Evolutionary conservation across 2,888 invertebrate genomes (phyloP).

Genomic region (Beris morrisii): DNA sequence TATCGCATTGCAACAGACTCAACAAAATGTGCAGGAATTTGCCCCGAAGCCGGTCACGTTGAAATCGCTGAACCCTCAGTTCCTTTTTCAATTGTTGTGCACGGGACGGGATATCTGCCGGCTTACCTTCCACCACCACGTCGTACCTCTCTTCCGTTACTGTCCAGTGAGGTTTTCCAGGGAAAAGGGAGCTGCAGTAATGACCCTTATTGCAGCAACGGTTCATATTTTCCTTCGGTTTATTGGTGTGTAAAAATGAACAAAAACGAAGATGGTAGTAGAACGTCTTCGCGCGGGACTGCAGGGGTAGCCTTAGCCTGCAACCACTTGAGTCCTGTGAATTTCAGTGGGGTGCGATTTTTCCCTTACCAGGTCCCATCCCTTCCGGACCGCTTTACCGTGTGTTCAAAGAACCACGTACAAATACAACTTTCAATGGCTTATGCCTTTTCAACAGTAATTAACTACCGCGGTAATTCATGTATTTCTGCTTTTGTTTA

Average conservation of each 20-base stretch:
- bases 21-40: background rate
- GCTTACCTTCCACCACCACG: background rate
- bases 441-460: background rate
- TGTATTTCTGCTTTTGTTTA: slow-evolving; percentile 22
- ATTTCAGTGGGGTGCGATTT: slow-evolving; percentile 9
- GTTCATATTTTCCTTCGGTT: slow-evolving; percentile 3
- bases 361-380: background rate
- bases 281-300: background rate
- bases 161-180: slow-evolving; percentile 2
- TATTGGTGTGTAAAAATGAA: background rate
- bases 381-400: background rate
- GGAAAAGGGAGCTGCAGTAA: slow-evolving; percentile 16
- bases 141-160: background rate
- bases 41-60: background rate
- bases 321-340: background rate
- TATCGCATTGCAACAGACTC: slow-evolving; percentile 8
- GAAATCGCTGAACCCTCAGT: slow-evolving; percentile 8
- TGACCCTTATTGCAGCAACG: slow-evolving; percentile 22
- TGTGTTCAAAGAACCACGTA: background rate
- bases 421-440: background rate
- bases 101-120: background rate
- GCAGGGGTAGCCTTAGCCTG: background rate
- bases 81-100: background rate
- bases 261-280: background rate
- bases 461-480: background rate